phyloP scores from a whole-genome alignment of 35 echinoderm and acorn worm genomes.

The Strongylocentrotus purpuratus region DNA sequence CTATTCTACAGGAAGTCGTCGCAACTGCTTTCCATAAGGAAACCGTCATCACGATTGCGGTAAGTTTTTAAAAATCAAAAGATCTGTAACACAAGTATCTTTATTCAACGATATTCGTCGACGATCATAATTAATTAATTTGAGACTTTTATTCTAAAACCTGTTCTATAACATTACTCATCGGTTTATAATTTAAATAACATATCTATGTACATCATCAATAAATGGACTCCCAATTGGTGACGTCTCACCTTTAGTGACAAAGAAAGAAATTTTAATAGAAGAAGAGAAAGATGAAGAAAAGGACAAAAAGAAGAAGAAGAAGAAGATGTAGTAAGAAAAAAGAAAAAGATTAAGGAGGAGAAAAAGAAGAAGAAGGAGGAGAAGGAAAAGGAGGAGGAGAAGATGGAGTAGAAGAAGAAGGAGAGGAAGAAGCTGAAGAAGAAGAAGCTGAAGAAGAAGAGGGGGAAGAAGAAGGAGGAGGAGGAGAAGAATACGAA shows the following conservation, averaged over 20 bases:
- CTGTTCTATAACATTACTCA: not conserved
- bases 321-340: not conserved
- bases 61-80: conserved; percentile 65
- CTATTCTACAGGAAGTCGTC: conserved; percentile 73
- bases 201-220: not conserved
- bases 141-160: too few relatives aligned
- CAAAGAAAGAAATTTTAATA: not conserved
- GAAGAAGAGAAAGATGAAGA: not conserved
- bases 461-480: too few relatives aligned
- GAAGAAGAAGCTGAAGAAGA: too few relatives aligned
- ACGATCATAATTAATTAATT: too few relatives aligned
- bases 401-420: too few relatives aligned
- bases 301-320: not conserved
- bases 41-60: conserved; percentile 82
- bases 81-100: not conserved
- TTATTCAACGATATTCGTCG: too few relatives aligned
- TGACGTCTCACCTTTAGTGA: not conserved
- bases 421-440: too few relatives aligned
- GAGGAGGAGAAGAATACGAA: too few relatives aligned
- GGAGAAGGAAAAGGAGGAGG: too few relatives aligned
- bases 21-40: conserved; percentile 66
- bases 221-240: too few relatives aligned
- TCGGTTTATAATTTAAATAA: not conserved
- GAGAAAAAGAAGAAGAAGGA: not conserved
- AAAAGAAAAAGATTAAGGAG: not conserved